Evolutionary conservation across 2,888 invertebrate genomes (phyloP).

Genomic region (Agelastica alni): DNA sequence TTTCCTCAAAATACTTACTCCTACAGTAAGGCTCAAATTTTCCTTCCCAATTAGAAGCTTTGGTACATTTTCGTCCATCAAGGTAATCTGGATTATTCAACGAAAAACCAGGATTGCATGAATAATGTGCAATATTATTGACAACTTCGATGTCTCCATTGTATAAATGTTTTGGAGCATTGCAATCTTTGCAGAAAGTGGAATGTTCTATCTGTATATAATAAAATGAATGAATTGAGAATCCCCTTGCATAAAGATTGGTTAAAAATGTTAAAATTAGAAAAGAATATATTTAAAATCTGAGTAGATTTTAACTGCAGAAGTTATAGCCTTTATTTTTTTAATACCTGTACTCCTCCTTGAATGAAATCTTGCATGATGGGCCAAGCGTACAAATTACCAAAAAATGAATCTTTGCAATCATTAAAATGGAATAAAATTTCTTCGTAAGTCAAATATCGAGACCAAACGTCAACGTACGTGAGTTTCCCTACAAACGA

Average conservation of each 20-base stretch:
- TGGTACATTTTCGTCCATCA: conserved; percentile 56
- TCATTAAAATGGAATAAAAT: conserved; percentile 55
- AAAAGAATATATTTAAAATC: no score
- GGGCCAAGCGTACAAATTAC: conserved; percentile 66
- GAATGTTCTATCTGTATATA: conserved; percentile 53
- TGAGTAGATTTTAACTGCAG: background rate
- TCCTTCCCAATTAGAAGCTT: conserved; percentile 62
- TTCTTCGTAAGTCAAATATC: conserved; percentile 54
- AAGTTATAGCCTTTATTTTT: background rate
- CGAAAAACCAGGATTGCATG: conserved; percentile 57
- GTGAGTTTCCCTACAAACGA: conserved; percentile 69
- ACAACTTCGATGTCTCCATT: conserved; percentile 58
- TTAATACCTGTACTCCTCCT: conserved; percentile 59
- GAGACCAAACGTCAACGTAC: conserved; percentile 66
- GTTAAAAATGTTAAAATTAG: no score
- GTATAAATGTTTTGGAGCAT: conserved; percentile 52
- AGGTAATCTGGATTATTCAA: conserved; percentile 42
- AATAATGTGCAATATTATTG: conserved; percentile 56
- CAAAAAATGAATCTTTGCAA: conserved; percentile 58
- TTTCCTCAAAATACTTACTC: conserved; percentile 53
- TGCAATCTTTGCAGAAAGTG: conserved; percentile 63
- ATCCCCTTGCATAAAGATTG: no score
- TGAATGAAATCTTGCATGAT: conserved; percentile 61
- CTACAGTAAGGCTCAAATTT: conserved; percentile 57
- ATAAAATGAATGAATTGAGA: no score